These are phyloP conservation scores for Schizopygopsis malacanthus DNA, from an alignment of 2,797 vertebrate genomes.

Conservation along the genomic window DNA sequence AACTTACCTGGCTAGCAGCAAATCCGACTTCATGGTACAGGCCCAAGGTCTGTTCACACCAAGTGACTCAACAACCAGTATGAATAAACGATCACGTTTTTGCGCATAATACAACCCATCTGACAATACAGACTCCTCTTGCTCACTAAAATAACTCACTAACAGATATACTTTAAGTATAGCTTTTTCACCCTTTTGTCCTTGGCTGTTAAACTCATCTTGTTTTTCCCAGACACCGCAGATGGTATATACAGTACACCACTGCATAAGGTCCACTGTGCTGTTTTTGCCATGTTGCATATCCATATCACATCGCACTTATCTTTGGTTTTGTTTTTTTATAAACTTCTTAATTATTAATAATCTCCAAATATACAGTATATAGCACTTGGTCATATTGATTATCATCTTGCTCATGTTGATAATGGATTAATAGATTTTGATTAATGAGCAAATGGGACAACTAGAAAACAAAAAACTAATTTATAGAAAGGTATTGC, in stretches of 20 bases:
- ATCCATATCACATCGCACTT: background rate
- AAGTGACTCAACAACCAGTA: constrained; percentile 6
- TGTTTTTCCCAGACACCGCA: background rate
- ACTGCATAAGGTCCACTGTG: background rate
- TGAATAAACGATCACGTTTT: background rate
- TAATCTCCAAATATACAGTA: background rate
- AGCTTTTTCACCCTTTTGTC: constrained; percentile 6
- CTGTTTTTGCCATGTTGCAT: background rate
- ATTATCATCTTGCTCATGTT: background rate
- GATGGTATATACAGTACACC: background rate
- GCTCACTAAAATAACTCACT: background rate
- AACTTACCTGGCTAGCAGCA: too few relatives aligned
- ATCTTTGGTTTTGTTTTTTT: background rate
- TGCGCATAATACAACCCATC: background rate
- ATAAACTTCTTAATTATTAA: background rate
- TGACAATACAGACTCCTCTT: background rate
- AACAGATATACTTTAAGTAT: constrained; percentile 4
- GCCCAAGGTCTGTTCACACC: background rate
- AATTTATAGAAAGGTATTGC: constrained; percentile 12
- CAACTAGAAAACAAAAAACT: background rate
- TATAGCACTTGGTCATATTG: background rate
- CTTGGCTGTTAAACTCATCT: background rate
- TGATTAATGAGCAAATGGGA: background rate
- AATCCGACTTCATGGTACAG: too few relatives aligned
- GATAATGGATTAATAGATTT: background rate